Base-by-base conservation (phyloP, 2,888 invertebrate species). In the Lepetodrilus schrolli region DNA sequence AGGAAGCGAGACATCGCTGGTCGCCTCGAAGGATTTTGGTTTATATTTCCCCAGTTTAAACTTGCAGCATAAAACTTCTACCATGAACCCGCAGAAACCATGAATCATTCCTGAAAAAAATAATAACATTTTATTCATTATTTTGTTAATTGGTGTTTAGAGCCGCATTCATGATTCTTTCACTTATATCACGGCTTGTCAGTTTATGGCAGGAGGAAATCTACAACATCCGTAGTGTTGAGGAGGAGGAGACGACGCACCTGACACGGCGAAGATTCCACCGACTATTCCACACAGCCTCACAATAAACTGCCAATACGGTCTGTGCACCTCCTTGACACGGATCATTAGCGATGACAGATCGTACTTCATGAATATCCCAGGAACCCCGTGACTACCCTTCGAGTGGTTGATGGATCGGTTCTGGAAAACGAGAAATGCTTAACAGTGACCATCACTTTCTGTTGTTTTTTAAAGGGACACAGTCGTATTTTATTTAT, bases 311-410 rank as follows among this genome's bases (percentile, higher is more conserved):
- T 95, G 94, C 79, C 90, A 83, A 72, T 88, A 82, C 0, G 91
- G 89, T 72, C 87, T 82, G 73, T 86, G 86, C 66, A 85, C 85
- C 72, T 90, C 89, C 26, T 76, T 72, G 0, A 91, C 89, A 34
- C 81, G 81, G 4, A 98, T 94, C 92, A 95, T 96, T 51, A 98
- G 91, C 0, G 97, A 95, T 20, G 96, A 95, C 92, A 96, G 94
- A 86, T 98, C 97, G 90, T 98, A 98, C 90, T 97, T 97, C 84
- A 98, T 95, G 90, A 96, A 98, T 80, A 98, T 95, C 23, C 98
- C 98, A 0, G 98, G 96, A 21, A 96, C 94, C 0, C 98, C 98
- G 87, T 97, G 97, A 17, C 96, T 96, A 30, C 96, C 97, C 87
- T 93, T 93, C 10, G 87, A 82, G 83, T 93, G 92, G 79, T 92